Conservation (phyloP, 2,113 vertebrate species). For the Meriones unguiculatus region DNA sequence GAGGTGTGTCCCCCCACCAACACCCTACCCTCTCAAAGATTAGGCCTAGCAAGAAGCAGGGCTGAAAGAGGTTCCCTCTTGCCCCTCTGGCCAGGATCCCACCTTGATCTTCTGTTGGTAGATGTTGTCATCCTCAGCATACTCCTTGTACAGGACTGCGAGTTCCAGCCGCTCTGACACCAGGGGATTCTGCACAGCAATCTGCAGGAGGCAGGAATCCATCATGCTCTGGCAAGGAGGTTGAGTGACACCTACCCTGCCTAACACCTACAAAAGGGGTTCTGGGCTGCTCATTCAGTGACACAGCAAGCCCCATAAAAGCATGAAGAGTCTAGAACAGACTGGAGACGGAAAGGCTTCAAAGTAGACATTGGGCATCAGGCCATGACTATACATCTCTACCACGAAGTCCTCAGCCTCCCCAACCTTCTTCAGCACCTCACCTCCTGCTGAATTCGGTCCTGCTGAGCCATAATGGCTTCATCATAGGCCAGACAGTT, state of each 20-base stretch:
- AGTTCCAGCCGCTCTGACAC: conserved; percentile 95
- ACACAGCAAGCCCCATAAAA: not conserved
- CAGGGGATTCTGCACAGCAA: conserved; percentile 94
- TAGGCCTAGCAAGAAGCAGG: not conserved
- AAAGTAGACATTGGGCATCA: not conserved
- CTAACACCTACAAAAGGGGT: not conserved
- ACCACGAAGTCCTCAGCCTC: not conserved
- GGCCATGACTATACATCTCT: not conserved
- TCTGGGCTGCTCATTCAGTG: not conserved
- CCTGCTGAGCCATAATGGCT: conserved; percentile 97
- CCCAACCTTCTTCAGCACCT: conserved; percentile 55
- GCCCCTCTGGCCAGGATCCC: conserved; percentile 20
- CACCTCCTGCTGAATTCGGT: conserved; percentile 97
- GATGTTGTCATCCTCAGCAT: conserved; percentile 93
- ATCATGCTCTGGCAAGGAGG: not conserved
- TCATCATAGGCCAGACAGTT: conserved; percentile 96
- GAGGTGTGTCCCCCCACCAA: not conserved
- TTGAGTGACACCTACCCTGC: not conserved
- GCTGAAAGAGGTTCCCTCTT: not conserved
- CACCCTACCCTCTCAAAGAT: not conserved
- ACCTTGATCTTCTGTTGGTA: conserved; percentile 98
- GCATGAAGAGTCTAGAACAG: not conserved
- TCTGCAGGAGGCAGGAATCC: conserved; percentile 84
- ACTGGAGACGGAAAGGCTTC: not conserved
- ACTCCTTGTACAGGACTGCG: conserved; percentile 92